Base-by-base conservation (phyloP, 2,797 vertebrate genomes). In the Cygnus olor region DNA sequence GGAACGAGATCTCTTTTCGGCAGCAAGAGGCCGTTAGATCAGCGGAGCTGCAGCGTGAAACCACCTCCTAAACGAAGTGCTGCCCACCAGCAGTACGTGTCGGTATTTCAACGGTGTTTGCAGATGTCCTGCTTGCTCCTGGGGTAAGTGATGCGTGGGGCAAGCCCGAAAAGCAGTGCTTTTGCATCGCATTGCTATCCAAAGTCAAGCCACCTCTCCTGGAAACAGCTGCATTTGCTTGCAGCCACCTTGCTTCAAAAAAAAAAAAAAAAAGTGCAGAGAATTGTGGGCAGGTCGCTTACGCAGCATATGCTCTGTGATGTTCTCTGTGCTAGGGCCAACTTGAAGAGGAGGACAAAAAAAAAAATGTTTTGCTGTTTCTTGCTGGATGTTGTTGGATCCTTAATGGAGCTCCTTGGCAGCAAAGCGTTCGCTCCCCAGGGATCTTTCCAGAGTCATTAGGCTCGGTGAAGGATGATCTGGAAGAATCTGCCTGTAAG, bases 391-490 rank as follows among this genome's bases (percentile, higher is more conserved):
- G 58, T 49, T 86, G 45, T 34, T 76, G 72, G 88, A 42, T 76
- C 21, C 34, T 84, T 92, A 89, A 60, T 79, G 74, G 68, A 80
- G 42, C 71, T 96, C 0, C 0, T 24, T 92, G 80, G 63, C 85
- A 71, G 57, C 68, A 80, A 91, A 73, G 51, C 3, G 3, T 25
- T 93, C 19, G 45, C n/a, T 93, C 84, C 81, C 92, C 40, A 17
- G 90, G 70, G 86, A 73, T 86, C 42, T 86, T 86, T 74, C 65
- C 49, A 76, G 90, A 81, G 60, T 64, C 88, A 80, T 74, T 90
- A 78, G 60, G 45, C 32, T 44, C n/a, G 1, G 32, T 38, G 78
- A 82, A 71, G 71, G 71, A 80, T 80, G 51, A 45, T 76, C 32
- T 81, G 86, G 74, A 88, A 69, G 77, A 34, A 25, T 24, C n/a